A percentile compares a stretch with the other conserved stretches of the same genome.
These are phyloP conservation scores for Aurelia sp. DNA, from an alignment of 30 jellyfish, hydroid and myxozoan species.

Conservation along the genomic window DNA sequence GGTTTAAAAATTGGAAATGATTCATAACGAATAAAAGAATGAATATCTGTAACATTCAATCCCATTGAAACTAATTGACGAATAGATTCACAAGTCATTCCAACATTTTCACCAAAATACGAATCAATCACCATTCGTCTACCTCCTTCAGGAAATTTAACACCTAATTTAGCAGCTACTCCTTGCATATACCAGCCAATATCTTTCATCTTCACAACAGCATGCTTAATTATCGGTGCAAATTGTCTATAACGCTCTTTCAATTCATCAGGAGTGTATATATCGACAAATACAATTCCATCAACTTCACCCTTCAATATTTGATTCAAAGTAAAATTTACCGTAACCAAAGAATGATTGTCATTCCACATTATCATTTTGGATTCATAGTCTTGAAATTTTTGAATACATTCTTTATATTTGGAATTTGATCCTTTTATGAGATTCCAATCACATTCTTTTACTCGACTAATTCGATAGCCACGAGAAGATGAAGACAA, in stretches of 20 bases:
- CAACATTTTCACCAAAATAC: too few relatives aligned
- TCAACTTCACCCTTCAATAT: neutral
- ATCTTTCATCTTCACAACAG: neutral
- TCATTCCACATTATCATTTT: neutral
- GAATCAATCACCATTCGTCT: conserved; percentile 5
- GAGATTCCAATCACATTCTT: neutral
- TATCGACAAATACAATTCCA: neutral
- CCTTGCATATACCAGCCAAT: conserved; percentile 13
- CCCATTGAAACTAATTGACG: too few relatives aligned
- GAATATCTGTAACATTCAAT: too few relatives aligned
- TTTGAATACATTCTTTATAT: too few relatives aligned
- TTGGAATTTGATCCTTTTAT: too few relatives aligned
- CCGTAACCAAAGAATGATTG: neutral
- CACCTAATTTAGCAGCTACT: neutral
- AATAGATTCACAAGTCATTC: too few relatives aligned
- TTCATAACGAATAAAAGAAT: too few relatives aligned
- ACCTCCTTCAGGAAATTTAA: neutral
- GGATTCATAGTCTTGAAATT: neutral
- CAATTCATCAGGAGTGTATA: neutral
- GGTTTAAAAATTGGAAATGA: too few relatives aligned
- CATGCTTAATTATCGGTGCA: conserved; percentile 29
- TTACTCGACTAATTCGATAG: neutral
- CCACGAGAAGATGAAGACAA: neutral
- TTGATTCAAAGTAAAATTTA: neutral
- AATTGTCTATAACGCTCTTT: neutral